Conservation (phyloP, 2,888 invertebrate species). For the Lycaena phlaeas region DNA sequence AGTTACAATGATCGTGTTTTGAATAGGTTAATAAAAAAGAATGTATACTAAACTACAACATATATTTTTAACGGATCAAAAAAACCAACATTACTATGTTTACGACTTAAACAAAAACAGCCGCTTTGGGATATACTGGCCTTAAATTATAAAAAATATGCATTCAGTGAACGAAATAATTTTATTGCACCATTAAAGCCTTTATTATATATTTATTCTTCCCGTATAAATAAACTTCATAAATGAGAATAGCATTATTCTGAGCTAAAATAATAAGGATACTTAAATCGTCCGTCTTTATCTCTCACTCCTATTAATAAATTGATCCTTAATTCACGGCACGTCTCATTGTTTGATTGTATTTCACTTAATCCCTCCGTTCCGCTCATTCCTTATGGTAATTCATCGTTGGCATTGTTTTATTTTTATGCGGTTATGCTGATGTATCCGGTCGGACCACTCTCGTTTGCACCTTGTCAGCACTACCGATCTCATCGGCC, state of each 20-base stretch:
- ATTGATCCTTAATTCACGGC: constrained; percentile 8
- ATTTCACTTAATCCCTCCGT: constrained; percentile 65
- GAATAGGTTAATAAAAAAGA: no score
- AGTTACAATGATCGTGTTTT: no score
- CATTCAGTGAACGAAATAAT: no score
- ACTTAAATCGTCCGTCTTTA: neutral
- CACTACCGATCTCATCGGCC: constrained; percentile 61
- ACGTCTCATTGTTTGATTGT: constrained; percentile 41
- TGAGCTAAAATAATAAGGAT: neutral
- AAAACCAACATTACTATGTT: no score
- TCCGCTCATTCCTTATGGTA: constrained; percentile 67
- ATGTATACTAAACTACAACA: no score
- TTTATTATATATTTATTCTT: neutral
- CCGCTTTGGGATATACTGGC: no score
- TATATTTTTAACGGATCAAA: no score
- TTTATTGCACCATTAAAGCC: no score
- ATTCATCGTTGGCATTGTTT: constrained; percentile 63
- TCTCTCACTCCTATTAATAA: constrained; percentile 8
- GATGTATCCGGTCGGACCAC: constrained; percentile 57
- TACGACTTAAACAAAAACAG: no score
- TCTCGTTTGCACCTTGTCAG: constrained; percentile 73
- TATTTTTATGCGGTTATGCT: constrained; percentile 40
- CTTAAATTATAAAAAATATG: no score
- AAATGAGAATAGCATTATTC: neutral
- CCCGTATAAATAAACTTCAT: neutral